Evolutionary conservation across 2,113 vertebrate genomes (phyloP).

Genomic region (Epinephelus moara): DNA sequence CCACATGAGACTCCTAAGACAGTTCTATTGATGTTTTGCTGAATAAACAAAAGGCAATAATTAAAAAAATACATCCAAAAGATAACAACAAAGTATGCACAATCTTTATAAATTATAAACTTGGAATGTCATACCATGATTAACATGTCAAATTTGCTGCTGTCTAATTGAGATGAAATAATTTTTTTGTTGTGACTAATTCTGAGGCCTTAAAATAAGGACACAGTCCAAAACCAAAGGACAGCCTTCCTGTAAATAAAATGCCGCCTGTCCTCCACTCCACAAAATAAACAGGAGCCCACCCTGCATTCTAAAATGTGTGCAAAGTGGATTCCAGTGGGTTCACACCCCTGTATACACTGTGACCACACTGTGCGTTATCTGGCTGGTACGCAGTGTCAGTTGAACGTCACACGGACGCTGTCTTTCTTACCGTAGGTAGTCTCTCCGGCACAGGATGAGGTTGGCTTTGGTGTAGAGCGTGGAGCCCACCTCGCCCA

Average conservation of each 20-base stretch:
- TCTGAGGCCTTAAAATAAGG: background rate
- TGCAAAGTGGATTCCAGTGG: background rate
- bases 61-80: background rate
- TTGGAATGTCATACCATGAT: background rate
- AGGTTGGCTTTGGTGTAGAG: conserved; percentile 99
- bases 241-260: background rate
- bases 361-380: background rate
- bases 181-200: background rate
- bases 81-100: background rate
- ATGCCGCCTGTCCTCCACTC: background rate
- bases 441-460: conserved; percentile 97
- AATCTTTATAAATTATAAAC: background rate
- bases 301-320: background rate
- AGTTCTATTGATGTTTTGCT: background rate
- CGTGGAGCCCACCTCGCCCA: conserved; percentile 98
- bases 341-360: background rate
- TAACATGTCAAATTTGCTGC: background rate
- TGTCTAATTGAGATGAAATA: background rate
- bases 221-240: background rate
- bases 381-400: background rate
- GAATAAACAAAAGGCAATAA: background rate
- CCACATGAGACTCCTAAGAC: background rate
- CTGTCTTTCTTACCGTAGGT: conserved; percentile 90
- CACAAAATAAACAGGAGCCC: background rate
- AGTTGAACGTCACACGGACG: background rate